Conservation (phyloP, 2,888 invertebrate genomes). For the Scelioninae gen. 2 region DNA sequence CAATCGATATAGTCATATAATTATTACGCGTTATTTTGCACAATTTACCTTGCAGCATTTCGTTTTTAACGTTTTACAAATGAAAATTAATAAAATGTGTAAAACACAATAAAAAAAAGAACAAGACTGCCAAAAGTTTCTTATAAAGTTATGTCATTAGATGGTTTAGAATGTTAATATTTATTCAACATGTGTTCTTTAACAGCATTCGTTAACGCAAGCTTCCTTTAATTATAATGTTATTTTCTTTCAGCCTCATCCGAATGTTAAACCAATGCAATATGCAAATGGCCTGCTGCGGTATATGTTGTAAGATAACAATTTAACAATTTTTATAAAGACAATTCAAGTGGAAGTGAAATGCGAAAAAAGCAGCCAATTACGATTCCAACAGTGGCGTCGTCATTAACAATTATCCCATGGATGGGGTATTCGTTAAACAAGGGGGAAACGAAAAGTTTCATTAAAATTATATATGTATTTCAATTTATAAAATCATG, state of each 20-base stretch:
- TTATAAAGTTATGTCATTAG: no score
- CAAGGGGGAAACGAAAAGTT: slow-evolving; percentile 38
- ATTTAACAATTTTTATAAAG: slow-evolving; percentile 61
- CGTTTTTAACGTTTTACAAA: no score
- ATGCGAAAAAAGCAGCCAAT: background rate
- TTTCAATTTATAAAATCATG: background rate
- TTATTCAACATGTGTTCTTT: background rate
- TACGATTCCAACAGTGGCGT: background rate
- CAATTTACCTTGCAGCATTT: no score
- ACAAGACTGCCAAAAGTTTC: no score
- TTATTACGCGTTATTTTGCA: no score
- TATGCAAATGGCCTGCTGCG: slow-evolving; percentile 93
- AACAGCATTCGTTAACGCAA: no score
- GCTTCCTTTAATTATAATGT: no score
- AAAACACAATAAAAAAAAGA: no score
- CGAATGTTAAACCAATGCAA: slow-evolving; percentile 97
- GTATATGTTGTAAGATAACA: slow-evolving; percentile 81
- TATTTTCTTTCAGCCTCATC: slow-evolving; percentile 87
- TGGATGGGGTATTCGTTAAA: slow-evolving; percentile 61
- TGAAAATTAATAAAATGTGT: no score
- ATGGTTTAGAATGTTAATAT: no score
- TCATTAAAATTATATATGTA: background rate
- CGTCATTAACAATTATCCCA: background rate
- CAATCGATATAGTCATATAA: no score
- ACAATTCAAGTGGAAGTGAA: slow-evolving; percentile 16